Evolutionary conservation across 2,888 invertebrate species (phyloP).

Genomic region (Matsumyia berberina): DNA sequence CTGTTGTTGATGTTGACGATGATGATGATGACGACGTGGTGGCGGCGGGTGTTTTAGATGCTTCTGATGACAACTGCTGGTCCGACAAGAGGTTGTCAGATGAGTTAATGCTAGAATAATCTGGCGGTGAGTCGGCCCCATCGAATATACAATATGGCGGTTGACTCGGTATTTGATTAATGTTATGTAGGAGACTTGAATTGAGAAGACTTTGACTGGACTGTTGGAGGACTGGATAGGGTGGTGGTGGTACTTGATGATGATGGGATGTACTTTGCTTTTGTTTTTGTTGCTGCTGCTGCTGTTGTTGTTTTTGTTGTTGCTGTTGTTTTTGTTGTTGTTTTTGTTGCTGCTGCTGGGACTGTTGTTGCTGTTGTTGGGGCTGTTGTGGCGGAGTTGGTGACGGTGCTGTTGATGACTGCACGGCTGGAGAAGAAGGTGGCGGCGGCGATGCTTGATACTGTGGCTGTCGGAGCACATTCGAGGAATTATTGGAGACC

Average conservation of each 20-base stretch:
- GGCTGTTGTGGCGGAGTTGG: slow-evolving; percentile 50
- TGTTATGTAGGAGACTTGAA: slow-evolving; percentile 82
- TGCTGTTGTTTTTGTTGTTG: slow-evolving; percentile 52
- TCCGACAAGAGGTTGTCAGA: slow-evolving; percentile 79
- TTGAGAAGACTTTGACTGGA: slow-evolving; percentile 80
- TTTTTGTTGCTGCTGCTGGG: slow-evolving; percentile 76
- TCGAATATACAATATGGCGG: slow-evolving; percentile 84
- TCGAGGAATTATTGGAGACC: slow-evolving; percentile 79
- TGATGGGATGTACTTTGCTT: slow-evolving; percentile 71
- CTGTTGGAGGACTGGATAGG: slow-evolving; percentile 67
- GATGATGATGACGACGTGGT: slow-evolving; percentile 45
- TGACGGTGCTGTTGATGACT: slow-evolving; percentile 77
- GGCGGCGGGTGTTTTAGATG: slow-evolving; percentile 59
- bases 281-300: slow-evolving; percentile 59
- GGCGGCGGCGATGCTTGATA: slow-evolving; percentile 61
- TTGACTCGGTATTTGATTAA: slow-evolving; percentile 83
- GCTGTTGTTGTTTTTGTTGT: slow-evolving; percentile 17
- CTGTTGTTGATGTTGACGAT: slow-evolving; percentile 20
- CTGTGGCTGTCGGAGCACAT: slow-evolving; percentile 70
- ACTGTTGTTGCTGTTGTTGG: slow-evolving; percentile 52
- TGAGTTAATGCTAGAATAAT: slow-evolving; percentile 74
- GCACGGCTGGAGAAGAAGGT: slow-evolving; percentile 59
- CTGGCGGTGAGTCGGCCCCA: slow-evolving; percentile 82
- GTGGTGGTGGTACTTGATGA: slow-evolving; percentile 77
- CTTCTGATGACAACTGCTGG: slow-evolving; percentile 71